These are phyloP conservation scores for Acromyrmex heyeri DNA, from an alignment of 1,140 invertebrate genomes.

Conservation along the genomic window DNA sequence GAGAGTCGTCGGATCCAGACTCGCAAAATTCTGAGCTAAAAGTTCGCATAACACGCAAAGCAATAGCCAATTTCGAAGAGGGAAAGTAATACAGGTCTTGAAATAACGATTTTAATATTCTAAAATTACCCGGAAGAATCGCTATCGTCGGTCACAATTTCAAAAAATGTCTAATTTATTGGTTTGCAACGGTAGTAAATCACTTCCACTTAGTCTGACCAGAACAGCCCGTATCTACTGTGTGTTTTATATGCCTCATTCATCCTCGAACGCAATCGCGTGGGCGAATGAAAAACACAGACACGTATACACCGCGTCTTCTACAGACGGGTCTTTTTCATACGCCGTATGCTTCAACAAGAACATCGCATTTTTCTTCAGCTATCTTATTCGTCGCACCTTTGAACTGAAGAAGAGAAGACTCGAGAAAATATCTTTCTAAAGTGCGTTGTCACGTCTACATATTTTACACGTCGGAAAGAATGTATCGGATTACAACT, in stretches of 20 bases:
- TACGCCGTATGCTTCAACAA: conserved; percentile 55
- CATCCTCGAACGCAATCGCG: conserved; percentile 60
- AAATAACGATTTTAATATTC: conserved; percentile 15
- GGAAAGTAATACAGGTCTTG: not conserved
- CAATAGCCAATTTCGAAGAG: not conserved
- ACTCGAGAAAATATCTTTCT: conserved; percentile 34
- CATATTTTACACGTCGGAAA: conserved; percentile 23
- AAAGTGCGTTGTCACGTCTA: conserved; percentile 60
- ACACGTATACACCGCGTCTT: conserved; percentile 58
- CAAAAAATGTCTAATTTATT: conserved; percentile 47
- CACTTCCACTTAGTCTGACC: conserved; percentile 57
- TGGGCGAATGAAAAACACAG: conserved; percentile 55
- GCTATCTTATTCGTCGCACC: conserved; percentile 52
- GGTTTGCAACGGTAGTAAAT: conserved; percentile 48
- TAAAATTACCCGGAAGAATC: conserved; percentile 33
- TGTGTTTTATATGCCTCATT: conserved; percentile 61
- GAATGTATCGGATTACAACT: conserved; percentile 28
- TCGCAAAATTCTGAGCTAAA: not conserved
- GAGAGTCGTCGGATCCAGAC: not conserved
- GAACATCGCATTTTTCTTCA: conserved; percentile 59
- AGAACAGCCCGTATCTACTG: conserved; percentile 57
- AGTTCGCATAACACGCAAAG: not conserved
- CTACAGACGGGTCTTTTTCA: conserved; percentile 59
- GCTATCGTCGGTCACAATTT: conserved; percentile 32
- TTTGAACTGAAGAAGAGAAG: conserved; percentile 45